Base-by-base conservation (phyloP, 2,888 invertebrate genomes). In the Andrena minutula region DNA sequence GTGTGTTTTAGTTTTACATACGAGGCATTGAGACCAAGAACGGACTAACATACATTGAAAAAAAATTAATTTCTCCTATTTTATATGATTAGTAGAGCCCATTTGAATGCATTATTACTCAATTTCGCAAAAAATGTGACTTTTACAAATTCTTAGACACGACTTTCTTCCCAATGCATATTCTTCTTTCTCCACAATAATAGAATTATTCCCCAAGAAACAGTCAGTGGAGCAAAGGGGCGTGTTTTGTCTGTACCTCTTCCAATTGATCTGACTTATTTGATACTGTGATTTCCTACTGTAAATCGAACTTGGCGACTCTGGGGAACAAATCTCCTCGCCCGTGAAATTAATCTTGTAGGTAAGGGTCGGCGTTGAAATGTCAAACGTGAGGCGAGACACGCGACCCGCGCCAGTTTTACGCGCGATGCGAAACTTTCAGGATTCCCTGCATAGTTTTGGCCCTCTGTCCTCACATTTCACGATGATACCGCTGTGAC, bases 341-440 rank as follows among this genome's bases (percentile, higher is more conserved):
- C 7, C 77, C 49, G 64, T 72, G 5, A 73, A 73, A 69, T 79
- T 69, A 69, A 78, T 63, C 53, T 49, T 49, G 6, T 20, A 30
- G 20, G 30, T 16, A 12, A 23, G 16, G 53, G 61, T 66, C 26
- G 41, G 6, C 8, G 56, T 23, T 3, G 49, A 72, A 80, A 80
- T 71, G 68, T 56, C 71, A 72, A 16, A 23, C 51, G 30, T 16
- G 30, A 61, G 69, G 32, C 20, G 41, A 32, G 51, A 41, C 56
- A 51, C 70, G 30, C 35, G 7, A 32, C 68, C 75, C 68, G 20
- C 8, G 51, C 63, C 41, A 53, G 41, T 80, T 79, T 65, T 35
- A 56, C 26, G 16, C 26, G 8, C 3, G 35, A 2, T 10, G 23
- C 16, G 56, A 32, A 65, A 70, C 64, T 79, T 74, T 47, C 8